Evolutionary conservation across 2,113 vertebrate genomes (phyloP).

Genomic region (human): GRCh38 chr17:61618001-61618500

Average conservation of each 20-base stretch:
- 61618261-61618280: conserved; percentile 38
- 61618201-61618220: background rate
- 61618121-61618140: conserved; percentile 58
- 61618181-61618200: conserved; percentile 33
- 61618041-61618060: conserved; percentile 16
- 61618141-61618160: conserved; percentile 45
- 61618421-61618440: conserved; percentile 1
- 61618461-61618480: conserved; percentile 38
- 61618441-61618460: background rate
- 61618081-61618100: conserved; percentile 22
- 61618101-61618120: conserved; percentile 48
- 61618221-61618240: conserved; percentile 52
- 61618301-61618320: conserved; percentile 24
- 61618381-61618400: background rate
- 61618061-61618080: conserved; percentile 41
- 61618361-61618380: background rate
- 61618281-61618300: conserved; percentile 4
- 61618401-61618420: background rate
- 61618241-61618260: conserved; percentile 63
- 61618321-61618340: conserved; percentile 29
- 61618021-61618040: background rate
- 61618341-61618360: conserved; percentile 6
- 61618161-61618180: conserved; percentile 64
- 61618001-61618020: background rate
- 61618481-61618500: background rate